Evolutionary conservation across 2,888 invertebrate species (phyloP).

Genomic region (Xiphydria camelus): DNA sequence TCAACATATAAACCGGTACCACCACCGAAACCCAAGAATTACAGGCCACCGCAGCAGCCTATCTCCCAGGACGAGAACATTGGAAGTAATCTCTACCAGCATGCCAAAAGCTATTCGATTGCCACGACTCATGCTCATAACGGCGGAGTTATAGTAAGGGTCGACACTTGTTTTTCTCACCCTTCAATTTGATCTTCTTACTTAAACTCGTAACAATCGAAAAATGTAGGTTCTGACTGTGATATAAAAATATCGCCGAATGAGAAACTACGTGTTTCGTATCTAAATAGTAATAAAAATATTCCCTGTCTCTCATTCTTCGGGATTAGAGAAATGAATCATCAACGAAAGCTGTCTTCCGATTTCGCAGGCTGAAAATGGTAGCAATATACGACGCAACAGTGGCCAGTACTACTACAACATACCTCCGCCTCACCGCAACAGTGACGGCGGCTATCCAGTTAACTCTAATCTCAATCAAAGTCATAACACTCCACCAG

Average conservation of each 20-base stretch:
- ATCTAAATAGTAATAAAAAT: too few species aligned
- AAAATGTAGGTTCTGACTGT: too few species aligned
- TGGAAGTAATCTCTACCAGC: slow-evolving; percentile 54
- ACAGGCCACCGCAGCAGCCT: slow-evolving; percentile 71
- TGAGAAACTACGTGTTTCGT: too few species aligned
- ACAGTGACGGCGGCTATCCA: slow-evolving; percentile 38
- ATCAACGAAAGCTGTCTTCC: background rate
- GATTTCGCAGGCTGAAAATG: slow-evolving; percentile 55
- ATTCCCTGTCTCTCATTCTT: background rate
- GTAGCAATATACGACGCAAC: slow-evolving; percentile 60
- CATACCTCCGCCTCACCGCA: slow-evolving; percentile 52
- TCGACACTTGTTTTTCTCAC: too few species aligned
- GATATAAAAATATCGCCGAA: too few species aligned
- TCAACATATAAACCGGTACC: slow-evolving; percentile 88
- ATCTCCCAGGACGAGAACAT: slow-evolving; percentile 43
- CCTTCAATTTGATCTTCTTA: too few species aligned
- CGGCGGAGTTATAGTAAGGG: too few species aligned
- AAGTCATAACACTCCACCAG: slow-evolving; percentile 39
- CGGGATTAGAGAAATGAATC: background rate
- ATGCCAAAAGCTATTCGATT: slow-evolving; percentile 60
- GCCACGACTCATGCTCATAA: slow-evolving; percentile 60
- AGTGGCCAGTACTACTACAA: slow-evolving; percentile 62
- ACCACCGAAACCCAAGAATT: slow-evolving; percentile 91
- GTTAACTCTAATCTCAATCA: slow-evolving; percentile 49
- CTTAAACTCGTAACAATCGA: too few species aligned